Base-by-base conservation (phyloP, 2,888 invertebrate genomes). In the Mythimna lalbum region DNA sequence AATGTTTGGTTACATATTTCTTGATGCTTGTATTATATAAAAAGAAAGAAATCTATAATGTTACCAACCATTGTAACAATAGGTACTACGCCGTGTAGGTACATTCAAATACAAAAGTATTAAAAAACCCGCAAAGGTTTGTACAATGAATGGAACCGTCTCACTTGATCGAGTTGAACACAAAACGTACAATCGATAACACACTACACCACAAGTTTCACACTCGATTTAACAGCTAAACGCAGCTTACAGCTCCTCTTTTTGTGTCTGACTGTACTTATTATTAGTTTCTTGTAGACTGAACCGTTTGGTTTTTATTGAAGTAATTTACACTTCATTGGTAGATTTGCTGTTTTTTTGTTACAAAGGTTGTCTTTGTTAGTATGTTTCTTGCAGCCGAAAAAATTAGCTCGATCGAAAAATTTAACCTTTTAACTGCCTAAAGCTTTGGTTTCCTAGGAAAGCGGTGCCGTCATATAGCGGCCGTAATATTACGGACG, bases 201-300 rank as follows among this genome's bases (percentile, higher is more conserved):
- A 84, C 86, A 77, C 76, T 75, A 78, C 72, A 78, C 82, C 82
- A 76, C 81, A 73, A 76, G 75, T 76, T 76, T 87, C 71, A 86
- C 86, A 85, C 79, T 80, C 85, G 83, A 84, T 86, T 87, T 64
- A 84, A 80, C 81, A 80, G 72, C 82, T 80, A 78, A 73, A 84
- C 79, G 63, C 57, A 65, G 69, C 78, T 78, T 81, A 68, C 56
- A 49, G 55, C 53, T 76, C 64, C 60, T 82, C 80, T 60, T 82
- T 83, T 81, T 83, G 73, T 73, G 73, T 75, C 80, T 79, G 80
- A 73, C 76, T 82, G 73, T 73, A 60, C 66, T 64, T 67, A 73
- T 63, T 73, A 73, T 69, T 82, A 80, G 73, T 66, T 62, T 62
- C 50, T 66, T 23, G 69, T 39, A 49, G 19, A 31, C 69, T 61